These are phyloP conservation scores for Hermatobates lingyangjiaoensis DNA, from an alignment of 1,140 invertebrate genomes.

Conservation along the genomic window DNA sequence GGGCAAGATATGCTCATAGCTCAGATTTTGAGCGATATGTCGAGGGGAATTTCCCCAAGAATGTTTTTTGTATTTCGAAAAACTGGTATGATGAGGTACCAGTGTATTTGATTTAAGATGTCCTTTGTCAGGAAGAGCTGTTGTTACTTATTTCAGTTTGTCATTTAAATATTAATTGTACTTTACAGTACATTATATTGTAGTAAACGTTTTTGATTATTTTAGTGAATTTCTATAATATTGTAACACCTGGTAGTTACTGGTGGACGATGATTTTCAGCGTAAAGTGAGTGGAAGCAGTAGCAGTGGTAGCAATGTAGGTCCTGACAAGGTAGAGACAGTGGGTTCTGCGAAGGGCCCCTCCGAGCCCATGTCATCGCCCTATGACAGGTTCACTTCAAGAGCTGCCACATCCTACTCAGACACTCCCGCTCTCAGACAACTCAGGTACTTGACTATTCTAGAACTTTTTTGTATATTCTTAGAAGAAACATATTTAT, in stretches of 20 bases:
- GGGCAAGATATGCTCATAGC: too few relatives aligned
- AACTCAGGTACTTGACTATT: constrained; percentile 33
- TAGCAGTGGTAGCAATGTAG: constrained; percentile 26
- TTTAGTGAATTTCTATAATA: neutral
- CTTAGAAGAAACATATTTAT: too few relatives aligned
- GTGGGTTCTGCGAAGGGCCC: constrained; percentile 50
- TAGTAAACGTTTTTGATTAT: neutral
- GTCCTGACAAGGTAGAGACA: constrained; percentile 56
- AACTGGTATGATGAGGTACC: too few relatives aligned
- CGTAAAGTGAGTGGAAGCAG: constrained; percentile 4
- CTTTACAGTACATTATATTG: neutral
- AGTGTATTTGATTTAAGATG: too few relatives aligned
- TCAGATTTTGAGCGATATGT: too few relatives aligned
- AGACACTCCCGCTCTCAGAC: constrained; percentile 79
- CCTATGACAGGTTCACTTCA: constrained; percentile 55
- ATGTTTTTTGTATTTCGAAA: too few relatives aligned
- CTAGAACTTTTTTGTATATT: too few relatives aligned
- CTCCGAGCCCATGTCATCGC: constrained; percentile 50
- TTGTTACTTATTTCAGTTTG: too few relatives aligned
- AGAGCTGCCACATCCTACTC: constrained; percentile 38
- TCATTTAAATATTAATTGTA: neutral
- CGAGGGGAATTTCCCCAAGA: too few relatives aligned
- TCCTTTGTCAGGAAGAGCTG: too few relatives aligned
- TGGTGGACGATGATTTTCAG: too few relatives aligned
- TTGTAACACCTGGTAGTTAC: too few relatives aligned